Evolutionary conservation across 2,797 vertebrate genomes (phyloP), one percentile per base, ranked within the genome.

Genomic region (Meda fulgida): DNA sequence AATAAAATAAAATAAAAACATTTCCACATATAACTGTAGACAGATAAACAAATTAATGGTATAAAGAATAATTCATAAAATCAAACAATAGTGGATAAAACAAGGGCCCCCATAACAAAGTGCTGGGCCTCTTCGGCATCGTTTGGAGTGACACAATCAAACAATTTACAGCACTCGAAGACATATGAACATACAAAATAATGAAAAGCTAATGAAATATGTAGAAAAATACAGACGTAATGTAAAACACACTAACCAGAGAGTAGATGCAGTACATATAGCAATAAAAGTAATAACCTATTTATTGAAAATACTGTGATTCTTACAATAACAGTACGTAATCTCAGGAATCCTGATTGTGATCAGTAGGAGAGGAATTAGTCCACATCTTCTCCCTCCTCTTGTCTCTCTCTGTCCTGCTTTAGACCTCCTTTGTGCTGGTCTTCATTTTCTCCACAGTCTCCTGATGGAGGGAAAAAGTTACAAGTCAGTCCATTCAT

Each of bases 351-450:
- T 91, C 85, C 83, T 85, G 88, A 84, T 81, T 72, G 81, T 81
- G 75, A 78, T 71, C 85, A 80, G 83, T 84, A 84, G 78, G 60
- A 88, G 55, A 83, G 69, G 79, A 73, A 83, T 55, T 78, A 2
- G 29, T 80, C 55, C 79, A 80, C 91, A 87, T 93, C 91, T 91
- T 81, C 66, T 84, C 51, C 51, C 36, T 76, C 83, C 89, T 89
- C 85, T 81, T 55, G 90, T 65, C 26, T 83, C 23, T 60, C 26
- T 83, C 23, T 8, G 0, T 92, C 80, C 88, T 83, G 55, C 70
- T 92, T 96, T 93, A 98, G 92, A 95, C 96, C 90, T 99, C 97
- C 93, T 99, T 99, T 93, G 96, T 96, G 94, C 93, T 97, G 90
- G 91, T 81, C 92, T 95, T 97, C 96, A 96, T 96, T 94, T 98